phyloP scores from a whole-genome alignment of 2,888 invertebrate species.

The Pemphredon lugubris region DNA sequence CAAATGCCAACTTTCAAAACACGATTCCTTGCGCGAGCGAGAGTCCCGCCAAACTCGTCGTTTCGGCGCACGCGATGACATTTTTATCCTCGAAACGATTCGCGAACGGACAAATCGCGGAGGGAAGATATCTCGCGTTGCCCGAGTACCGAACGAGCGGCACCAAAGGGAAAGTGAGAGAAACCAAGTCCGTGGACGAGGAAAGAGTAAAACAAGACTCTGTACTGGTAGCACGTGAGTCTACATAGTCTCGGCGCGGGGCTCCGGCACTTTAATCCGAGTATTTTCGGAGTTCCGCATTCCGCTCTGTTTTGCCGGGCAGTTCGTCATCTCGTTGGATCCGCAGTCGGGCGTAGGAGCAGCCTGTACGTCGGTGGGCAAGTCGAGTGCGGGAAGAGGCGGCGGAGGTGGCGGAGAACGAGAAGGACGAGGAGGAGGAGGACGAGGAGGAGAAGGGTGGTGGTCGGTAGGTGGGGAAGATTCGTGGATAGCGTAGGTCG shows the following conservation, averaged over 20 bases:
- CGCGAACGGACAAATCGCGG: too few relatives aligned
- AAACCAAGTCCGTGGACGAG: too few relatives aligned
- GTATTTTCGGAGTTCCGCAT: slow-evolving; percentile 74
- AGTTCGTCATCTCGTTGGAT: slow-evolving; percentile 78
- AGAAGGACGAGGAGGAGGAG: slow-evolving; percentile 50
- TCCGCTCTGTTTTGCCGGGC: slow-evolving; percentile 75
- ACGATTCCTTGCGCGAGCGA: too few relatives aligned
- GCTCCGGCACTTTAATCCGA: slow-evolving; percentile 65
- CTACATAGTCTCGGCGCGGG: too few relatives aligned
- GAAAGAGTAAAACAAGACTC: background rate
- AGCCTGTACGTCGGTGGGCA: slow-evolving; percentile 48
- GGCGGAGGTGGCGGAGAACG: slow-evolving; percentile 15
- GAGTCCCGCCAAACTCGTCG: too few relatives aligned
- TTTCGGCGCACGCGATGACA: too few relatives aligned
- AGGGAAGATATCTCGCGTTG: too few relatives aligned
- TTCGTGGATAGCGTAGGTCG: slow-evolving; percentile 51
- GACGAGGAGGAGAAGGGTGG: slow-evolving; percentile 35
- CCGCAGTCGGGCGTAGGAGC: slow-evolving; percentile 65
- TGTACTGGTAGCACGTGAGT: background rate
- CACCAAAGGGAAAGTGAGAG: background rate
- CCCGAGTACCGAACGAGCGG: background rate
- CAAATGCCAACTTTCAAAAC: too few relatives aligned
- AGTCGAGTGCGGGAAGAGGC: slow-evolving; percentile 25
- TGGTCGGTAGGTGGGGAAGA: slow-evolving; percentile 31
- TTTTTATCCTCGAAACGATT: too few relatives aligned